Evolutionary conservation across 2,113 vertebrate genomes (phyloP).

Genomic region (Penelope pileata): DNA sequence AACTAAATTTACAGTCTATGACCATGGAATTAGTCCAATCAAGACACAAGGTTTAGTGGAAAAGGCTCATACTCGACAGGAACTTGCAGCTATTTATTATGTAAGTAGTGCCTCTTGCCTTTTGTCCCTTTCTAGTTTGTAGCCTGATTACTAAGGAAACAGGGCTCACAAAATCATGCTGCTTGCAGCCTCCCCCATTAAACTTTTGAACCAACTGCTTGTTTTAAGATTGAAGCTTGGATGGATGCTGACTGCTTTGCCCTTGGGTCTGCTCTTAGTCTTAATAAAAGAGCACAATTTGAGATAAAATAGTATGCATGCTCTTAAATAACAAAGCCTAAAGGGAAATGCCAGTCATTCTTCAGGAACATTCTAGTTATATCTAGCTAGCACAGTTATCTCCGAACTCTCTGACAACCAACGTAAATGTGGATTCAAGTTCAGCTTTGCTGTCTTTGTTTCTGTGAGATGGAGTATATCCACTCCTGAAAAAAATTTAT

Average conservation of each 20-base stretch:
- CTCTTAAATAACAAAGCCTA: neutral
- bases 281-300: neutral
- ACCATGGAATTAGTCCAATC: constrained; percentile 88
- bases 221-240: neutral
- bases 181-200: neutral
- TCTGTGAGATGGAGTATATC: neutral
- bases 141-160: neutral
- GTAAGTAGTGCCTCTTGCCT: constrained; percentile 78
- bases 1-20: constrained; percentile 96
- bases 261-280: neutral
- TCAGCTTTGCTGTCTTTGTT: neutral
- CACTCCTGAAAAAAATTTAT: neutral
- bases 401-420: neutral
- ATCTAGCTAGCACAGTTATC: neutral
- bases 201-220: neutral
- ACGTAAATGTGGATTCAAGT: neutral
- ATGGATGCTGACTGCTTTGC: neutral
- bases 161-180: neutral
- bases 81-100: constrained; percentile 93
- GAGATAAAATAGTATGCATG: neutral
- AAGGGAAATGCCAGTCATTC: neutral
- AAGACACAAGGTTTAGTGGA: constrained; percentile 87
- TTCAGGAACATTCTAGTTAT: neutral
- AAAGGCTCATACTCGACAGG: constrained; percentile 86
- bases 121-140: neutral